These are phyloP conservation scores for Nansenia antarctica DNA, from an alignment of 2,113 vertebrate genomes.

Conservation along the genomic window DNA sequence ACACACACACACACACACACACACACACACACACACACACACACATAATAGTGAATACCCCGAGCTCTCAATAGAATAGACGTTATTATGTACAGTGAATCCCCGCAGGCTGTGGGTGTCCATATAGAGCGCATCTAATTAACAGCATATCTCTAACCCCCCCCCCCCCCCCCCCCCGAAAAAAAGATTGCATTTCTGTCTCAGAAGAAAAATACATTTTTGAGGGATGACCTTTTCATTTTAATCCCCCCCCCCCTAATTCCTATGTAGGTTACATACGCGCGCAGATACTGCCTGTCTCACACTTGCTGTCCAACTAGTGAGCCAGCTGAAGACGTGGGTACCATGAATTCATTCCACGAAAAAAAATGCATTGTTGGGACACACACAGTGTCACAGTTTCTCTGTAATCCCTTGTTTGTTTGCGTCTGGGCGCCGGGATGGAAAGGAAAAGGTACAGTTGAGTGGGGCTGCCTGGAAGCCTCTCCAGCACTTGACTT, in stretches of 20 bases:
- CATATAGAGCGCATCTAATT: background rate
- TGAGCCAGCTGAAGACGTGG: background rate
- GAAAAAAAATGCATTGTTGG: background rate
- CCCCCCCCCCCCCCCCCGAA: no score
- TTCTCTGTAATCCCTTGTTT: slow-evolving; percentile 61
- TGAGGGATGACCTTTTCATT: background rate
- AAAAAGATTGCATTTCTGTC: background rate
- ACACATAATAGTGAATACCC: background rate
- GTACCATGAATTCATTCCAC: background rate
- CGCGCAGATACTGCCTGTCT: background rate
- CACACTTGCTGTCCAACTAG: background rate
- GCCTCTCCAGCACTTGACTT: slow-evolving; percentile 65
- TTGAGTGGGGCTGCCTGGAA: slow-evolving; percentile 2
- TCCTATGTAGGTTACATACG: background rate
- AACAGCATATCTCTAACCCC: background rate
- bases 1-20: background rate
- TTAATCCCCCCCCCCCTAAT: background rate
- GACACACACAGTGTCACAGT: no score
- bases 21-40: slow-evolving; percentile 2
- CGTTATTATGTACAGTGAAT: slow-evolving; percentile 14
- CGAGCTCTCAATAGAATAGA: slow-evolving; percentile 6
- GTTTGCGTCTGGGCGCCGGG: slow-evolving; percentile 72
- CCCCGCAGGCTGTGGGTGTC: slow-evolving; percentile 12
- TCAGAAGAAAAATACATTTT: background rate
- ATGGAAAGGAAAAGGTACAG: background rate